Percentiles rank a stretch among this genome's conserved stretches.
Conservation (phyloP, 2,113 vertebrate genomes). For the Anarrhichthys ocellatus region DNA sequence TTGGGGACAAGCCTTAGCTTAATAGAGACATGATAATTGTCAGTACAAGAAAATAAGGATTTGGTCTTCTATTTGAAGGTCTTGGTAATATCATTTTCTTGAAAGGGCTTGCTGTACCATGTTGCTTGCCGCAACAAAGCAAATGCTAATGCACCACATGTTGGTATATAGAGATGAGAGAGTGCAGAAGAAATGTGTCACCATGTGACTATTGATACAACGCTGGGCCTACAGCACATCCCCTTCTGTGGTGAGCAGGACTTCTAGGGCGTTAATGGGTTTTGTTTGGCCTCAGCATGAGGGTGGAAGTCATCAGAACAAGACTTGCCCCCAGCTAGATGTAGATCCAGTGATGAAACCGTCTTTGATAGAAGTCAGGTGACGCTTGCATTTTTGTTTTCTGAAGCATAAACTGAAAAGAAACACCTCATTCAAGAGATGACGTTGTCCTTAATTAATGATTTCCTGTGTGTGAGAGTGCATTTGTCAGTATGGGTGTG, state of each 20-base stretch:
- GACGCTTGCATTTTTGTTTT: background rate
- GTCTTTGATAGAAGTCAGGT: conserved; percentile 10
- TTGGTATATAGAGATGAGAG: conserved; percentile 25
- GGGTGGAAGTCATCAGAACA: conserved; percentile 21
- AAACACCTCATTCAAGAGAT: background rate
- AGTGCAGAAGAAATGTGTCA: conserved; percentile 24
- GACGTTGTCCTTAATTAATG: conserved; percentile 17
- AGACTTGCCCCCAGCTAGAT: conserved; percentile 10
- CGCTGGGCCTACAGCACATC: background rate
- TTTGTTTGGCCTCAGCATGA: conserved; percentile 19
- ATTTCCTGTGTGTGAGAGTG: background rate
- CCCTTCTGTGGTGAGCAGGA: conserved; percentile 6
- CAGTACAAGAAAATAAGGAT: conserved; percentile 21
- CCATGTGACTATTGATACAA: conserved; percentile 11
- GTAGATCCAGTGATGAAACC: conserved; percentile 25
- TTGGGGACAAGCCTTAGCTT: conserved; percentile 10
- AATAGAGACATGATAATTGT: conserved; percentile 46
- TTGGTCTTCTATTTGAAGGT: conserved; percentile 27
- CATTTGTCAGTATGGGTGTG: conserved; percentile 18
- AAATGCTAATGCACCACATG: conserved; percentile 46
- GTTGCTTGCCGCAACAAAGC: conserved; percentile 39
- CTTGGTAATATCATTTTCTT: conserved; percentile 20
- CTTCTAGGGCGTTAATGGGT: conserved; percentile 1
- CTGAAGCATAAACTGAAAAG: background rate
- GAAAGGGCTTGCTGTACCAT: conserved; percentile 26